Conservation (phyloP, 2,797 vertebrate species). For the Crocodylus rhombifer region DNA sequence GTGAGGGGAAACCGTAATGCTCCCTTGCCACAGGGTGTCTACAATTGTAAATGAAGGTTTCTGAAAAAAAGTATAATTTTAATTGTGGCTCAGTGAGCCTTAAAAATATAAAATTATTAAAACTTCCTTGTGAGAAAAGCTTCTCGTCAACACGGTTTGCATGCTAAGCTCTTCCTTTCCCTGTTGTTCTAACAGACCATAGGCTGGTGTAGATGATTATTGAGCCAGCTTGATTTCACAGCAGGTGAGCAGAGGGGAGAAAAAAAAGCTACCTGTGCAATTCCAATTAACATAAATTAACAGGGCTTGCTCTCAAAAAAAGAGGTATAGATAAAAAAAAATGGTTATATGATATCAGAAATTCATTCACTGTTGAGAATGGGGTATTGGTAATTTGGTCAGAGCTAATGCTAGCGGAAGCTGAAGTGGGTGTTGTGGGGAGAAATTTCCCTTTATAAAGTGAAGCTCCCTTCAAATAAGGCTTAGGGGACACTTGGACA, state of each 20-base stretch:
- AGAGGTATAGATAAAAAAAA: not conserved
- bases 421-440: not conserved
- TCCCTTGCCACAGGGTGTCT: not conserved
- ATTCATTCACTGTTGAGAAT: accelerated
- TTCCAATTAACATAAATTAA: constrained; percentile 10
- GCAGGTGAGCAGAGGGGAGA: not conserved
- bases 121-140: not conserved
- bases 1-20: not conserved
- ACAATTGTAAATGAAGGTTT: not conserved
- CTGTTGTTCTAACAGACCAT: not conserved
- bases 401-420: accelerated
- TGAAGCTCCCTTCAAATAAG: not conserved
- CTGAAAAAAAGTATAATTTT: not conserved
- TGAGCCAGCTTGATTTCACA: constrained; percentile 27
- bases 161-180: not conserved
- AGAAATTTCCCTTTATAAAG: accelerated
- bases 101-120: not conserved
- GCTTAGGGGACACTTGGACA: no score
- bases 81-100: not conserved
- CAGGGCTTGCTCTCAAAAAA: not conserved
- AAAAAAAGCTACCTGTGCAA: not conserved
- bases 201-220: not conserved
- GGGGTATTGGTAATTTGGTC: not conserved
- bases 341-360: not conserved
- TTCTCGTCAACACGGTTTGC: not conserved